phyloP scores from a whole-genome alignment of 2,113 vertebrate species.

The Tamias sibiricus region DNA sequence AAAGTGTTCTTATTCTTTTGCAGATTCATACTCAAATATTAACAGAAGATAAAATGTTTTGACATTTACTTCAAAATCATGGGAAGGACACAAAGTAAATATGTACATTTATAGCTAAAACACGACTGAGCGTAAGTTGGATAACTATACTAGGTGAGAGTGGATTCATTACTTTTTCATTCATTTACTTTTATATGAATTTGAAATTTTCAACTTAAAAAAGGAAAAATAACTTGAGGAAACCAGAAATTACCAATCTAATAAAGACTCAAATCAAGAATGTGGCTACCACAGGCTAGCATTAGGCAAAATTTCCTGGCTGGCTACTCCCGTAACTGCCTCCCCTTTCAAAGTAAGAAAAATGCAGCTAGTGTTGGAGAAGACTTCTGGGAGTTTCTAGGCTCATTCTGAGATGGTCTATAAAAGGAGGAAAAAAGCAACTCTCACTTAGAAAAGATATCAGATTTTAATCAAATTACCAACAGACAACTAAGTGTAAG shows the following conservation, averaged over 20 bases:
- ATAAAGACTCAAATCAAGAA: background rate
- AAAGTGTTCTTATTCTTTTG: background rate
- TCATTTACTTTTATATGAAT: background rate
- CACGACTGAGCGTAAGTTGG: background rate
- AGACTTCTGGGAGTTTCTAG: background rate
- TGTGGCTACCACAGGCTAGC: background rate
- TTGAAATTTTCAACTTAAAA: slow-evolving; percentile 21
- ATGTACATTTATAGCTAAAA: background rate
- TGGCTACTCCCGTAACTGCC: background rate
- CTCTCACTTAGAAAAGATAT: background rate
- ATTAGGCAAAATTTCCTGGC: background rate
- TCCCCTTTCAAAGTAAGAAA: background rate
- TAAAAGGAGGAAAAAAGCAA: background rate
- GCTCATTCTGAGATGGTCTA: background rate
- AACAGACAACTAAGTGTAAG: background rate
- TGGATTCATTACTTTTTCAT: background rate
- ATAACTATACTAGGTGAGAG: background rate
- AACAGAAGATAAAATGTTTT: background rate
- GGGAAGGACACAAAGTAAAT: background rate
- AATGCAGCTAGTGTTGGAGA: background rate
- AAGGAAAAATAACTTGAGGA: background rate
- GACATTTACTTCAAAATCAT: background rate
- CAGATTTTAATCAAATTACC: background rate
- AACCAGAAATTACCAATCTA: background rate
- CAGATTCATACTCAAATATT: background rate